Evolutionary conservation across 2,888 invertebrate species (phyloP).

Genomic region (Plebejus anna): DNA sequence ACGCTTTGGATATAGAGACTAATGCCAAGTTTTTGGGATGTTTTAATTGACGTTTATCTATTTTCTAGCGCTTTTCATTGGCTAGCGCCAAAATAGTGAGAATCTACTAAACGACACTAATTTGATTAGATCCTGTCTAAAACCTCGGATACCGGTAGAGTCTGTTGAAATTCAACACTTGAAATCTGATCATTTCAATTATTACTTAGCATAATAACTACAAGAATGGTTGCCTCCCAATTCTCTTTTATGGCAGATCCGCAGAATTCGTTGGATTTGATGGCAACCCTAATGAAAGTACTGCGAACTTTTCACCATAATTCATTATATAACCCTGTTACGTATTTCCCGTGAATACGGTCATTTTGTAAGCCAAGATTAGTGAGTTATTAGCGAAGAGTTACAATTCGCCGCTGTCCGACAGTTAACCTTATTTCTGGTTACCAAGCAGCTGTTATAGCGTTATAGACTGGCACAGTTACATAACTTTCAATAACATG

Average conservation of each 20-base stretch:
- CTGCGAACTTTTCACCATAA: constrained; percentile 5
- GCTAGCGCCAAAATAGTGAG: no score
- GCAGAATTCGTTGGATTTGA: neutral
- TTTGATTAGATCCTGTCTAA: no score
- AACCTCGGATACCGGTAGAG: no score
- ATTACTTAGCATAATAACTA: no score
- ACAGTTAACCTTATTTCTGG: neutral
- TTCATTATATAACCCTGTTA: constrained; percentile 14
- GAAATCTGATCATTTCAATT: no score
- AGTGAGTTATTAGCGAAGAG: constrained; percentile 1
- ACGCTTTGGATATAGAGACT: no score
- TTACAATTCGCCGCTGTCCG: neutral
- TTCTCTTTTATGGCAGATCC: neutral
- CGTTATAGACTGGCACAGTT: neutral
- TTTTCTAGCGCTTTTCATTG: no score
- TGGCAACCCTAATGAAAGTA: neutral
- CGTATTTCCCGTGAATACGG: constrained; percentile 1
- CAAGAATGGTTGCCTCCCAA: no score
- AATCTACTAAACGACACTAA: no score
- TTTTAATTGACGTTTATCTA: no score
- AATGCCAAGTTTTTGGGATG: no score
- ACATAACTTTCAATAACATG: neutral
- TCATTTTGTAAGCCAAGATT: constrained; percentile 11
- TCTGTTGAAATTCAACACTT: no score
- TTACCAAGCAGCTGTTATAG: constrained; percentile 4